Percentiles rank a stretch among this genome's conserved stretches.
Evolutionary conservation across 1,140 invertebrate genomes (phyloP).

Genomic region (Cyclina sinensis): DNA sequence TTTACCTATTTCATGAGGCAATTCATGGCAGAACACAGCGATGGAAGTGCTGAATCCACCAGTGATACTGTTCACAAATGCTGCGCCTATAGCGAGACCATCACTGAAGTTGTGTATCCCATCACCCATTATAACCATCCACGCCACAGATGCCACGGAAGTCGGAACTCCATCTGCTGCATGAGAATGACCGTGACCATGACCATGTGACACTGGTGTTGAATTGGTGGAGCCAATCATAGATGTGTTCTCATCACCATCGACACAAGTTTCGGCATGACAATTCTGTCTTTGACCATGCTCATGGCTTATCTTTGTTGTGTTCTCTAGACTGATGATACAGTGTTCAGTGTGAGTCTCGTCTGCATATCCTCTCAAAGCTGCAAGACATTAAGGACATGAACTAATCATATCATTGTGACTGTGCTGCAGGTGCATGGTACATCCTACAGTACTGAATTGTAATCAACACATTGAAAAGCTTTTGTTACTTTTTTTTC

Average conservation of each 20-base stretch:
- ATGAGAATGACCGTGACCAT: conserved; percentile 75
- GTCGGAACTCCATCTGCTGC: conserved; percentile 70
- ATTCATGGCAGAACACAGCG: conserved; percentile 78
- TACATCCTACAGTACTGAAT: too few relatives aligned
- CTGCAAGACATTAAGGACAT: conserved; percentile 64
- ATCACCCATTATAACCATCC: conserved; percentile 93
- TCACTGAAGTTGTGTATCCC: conserved; percentile 92
- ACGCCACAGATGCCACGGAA: conserved; percentile 88
- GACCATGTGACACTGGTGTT: conserved; percentile 49
- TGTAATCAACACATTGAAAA: too few relatives aligned
- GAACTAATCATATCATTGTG: too few relatives aligned
- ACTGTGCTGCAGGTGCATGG: too few relatives aligned
- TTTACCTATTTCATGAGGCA: conserved; percentile 91
- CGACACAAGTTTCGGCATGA: conserved; percentile 55
- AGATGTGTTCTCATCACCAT: conserved; percentile 53
- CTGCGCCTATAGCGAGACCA: conserved; percentile 91
- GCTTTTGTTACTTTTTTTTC: too few relatives aligned
- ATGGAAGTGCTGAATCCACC: conserved; percentile 90
- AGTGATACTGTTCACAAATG: conserved; percentile 89
- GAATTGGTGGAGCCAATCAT: conserved; percentile 25
- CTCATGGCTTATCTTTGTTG: conserved; percentile 38
- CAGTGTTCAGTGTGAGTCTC: conserved; percentile 73
- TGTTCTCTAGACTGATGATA: conserved; percentile 30
- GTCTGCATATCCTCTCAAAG: conserved; percentile 76
- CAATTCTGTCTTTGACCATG: conserved; percentile 68